phyloP scores from a whole-genome alignment of 2,888 invertebrate species.

The Amiota minor region DNA sequence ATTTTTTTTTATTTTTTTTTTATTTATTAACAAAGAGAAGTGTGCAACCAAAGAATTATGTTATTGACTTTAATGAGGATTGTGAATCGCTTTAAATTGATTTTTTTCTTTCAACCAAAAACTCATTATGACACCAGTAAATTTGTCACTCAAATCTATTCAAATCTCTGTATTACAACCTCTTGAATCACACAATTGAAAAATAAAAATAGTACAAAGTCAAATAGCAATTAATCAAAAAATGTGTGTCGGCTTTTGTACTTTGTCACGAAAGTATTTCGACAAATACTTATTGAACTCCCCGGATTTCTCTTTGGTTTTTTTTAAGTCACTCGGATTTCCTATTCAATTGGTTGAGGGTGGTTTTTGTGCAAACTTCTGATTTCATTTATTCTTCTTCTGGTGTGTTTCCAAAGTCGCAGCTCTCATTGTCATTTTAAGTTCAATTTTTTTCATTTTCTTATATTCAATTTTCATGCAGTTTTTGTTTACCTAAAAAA shows the following conservation, averaged over 20 bases:
- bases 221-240: constrained; percentile 8
- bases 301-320: no score
- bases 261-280: constrained; percentile 7
- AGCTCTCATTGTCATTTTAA: constrained; percentile 5
- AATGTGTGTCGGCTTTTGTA: not conserved
- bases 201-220: not conserved
- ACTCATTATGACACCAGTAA: no score
- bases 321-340: no score
- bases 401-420: not conserved
- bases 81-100: not conserved
- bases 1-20: no score
- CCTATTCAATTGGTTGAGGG: constrained; percentile 1
- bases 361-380: not conserved
- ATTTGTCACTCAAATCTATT: no score
- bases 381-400: not conserved
- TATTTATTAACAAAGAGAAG: no score
- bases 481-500: constrained; percentile 56
- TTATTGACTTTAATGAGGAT: not conserved
- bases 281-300: constrained; percentile 11
- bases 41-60: no score
- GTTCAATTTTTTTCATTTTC: constrained; percentile 7
- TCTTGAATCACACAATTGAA: not conserved
- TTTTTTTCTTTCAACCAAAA: not conserved
- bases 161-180: no score
- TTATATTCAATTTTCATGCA: no score